Conservation (phyloP, 2,797 vertebrate genomes). For the Melanotaenia boesemani region DNA sequence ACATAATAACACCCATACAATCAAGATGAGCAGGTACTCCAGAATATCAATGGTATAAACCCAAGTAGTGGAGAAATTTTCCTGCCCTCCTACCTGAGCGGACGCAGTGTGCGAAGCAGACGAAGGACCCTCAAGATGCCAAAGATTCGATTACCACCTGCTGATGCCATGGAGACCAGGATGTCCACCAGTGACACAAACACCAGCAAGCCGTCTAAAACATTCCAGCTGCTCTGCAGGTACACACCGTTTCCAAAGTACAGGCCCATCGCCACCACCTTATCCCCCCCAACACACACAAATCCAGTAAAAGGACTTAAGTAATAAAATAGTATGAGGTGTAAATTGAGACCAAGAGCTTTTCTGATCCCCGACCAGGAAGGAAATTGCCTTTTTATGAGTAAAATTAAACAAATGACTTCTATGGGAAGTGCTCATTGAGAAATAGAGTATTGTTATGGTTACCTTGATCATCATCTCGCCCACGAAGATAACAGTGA, state of each 20-base stretch:
- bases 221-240: constrained; percentile 96
- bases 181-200: constrained; percentile 97
- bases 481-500: constrained; percentile 95
- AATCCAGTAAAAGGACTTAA: constrained; percentile 31
- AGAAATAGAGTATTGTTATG: constrained; percentile 55
- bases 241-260: constrained; percentile 91
- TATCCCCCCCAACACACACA: constrained; percentile 28
- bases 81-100: constrained; percentile 86
- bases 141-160: constrained; percentile 92
- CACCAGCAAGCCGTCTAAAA: constrained; percentile 94
- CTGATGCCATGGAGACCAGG: constrained; percentile 91
- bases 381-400: constrained; percentile 49
- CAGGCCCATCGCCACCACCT: constrained; percentile 95
- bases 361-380: constrained; percentile 28
- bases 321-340: constrained; percentile 32
- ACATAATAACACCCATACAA: constrained; percentile 22
- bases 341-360: constrained; percentile 44
- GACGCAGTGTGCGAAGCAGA: constrained; percentile 93
- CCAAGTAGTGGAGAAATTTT: neutral
- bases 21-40: neutral
- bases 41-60: constrained; percentile 3
- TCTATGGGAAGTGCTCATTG: constrained; percentile 25
- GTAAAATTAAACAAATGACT: constrained; percentile 36
- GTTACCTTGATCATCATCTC: constrained; percentile 99
- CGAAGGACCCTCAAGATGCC: constrained; percentile 94